Percentiles rank a stretch among this genome's conserved stretches.
Conservation (phyloP, 92 coral and sea anemone species). For the Siderastrea radians region DNA sequence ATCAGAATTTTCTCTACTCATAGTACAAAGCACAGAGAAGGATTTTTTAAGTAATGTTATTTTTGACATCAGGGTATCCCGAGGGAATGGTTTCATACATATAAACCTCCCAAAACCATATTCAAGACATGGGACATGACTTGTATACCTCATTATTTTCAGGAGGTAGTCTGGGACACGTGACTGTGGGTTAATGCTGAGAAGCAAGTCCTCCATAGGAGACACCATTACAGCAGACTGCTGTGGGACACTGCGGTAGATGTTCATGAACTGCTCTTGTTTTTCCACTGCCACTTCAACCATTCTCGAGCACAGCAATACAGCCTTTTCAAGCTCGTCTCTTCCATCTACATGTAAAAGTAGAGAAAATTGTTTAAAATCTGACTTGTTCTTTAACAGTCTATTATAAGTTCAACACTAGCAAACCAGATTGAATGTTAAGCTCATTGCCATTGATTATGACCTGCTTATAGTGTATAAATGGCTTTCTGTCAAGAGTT, state of each 20-base stretch:
- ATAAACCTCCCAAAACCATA: too few relatives aligned
- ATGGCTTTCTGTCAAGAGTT: too few relatives aligned
- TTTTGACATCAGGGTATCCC: too few relatives aligned
- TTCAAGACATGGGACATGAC: not conserved
- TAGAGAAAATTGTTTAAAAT: not conserved
- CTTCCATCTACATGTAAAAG: conserved; percentile 79
- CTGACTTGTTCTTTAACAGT: too few relatives aligned
- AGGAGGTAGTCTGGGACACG: conserved; percentile 85
- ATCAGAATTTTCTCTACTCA: too few relatives aligned
- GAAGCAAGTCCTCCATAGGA: conserved; percentile 88
- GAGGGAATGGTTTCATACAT: too few relatives aligned
- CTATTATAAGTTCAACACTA: not conserved
- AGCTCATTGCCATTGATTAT: too few relatives aligned
- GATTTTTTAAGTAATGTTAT: too few relatives aligned
- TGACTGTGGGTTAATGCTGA: conserved; percentile 87
- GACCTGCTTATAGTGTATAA: too few relatives aligned
- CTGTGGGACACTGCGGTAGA: conserved; percentile 78
- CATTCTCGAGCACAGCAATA: conserved; percentile 86
- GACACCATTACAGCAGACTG: conserved; percentile 84
- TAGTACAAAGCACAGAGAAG: too few relatives aligned
- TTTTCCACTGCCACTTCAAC: conserved; percentile 92
- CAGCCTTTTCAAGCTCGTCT: conserved; percentile 86
- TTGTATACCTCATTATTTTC: conserved; percentile 84
- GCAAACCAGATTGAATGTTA: too few relatives aligned
- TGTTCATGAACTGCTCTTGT: conserved; percentile 87